Evolutionary conservation across 2,888 invertebrate genomes (phyloP).

Genomic region (Mythimna impura): DNA sequence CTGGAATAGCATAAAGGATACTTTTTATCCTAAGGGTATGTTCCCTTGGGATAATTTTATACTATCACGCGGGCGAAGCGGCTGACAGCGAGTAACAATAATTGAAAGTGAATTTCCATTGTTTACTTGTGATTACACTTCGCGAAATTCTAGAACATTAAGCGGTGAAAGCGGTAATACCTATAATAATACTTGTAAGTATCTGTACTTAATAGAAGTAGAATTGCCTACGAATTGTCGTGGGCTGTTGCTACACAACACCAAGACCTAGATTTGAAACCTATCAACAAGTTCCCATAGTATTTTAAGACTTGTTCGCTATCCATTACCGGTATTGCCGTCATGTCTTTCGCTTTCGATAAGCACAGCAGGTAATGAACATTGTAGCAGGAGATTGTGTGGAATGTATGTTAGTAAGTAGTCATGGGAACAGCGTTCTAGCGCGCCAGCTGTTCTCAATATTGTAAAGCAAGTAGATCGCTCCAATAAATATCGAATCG

Average conservation of each 20-base stretch:
- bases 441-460: slow-evolving; percentile 77
- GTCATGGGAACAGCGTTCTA: slow-evolving; percentile 76
- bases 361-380: slow-evolving; percentile 49
- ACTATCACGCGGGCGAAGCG: too few species aligned
- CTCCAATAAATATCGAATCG: slow-evolving; percentile 84
- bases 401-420: slow-evolving; percentile 51
- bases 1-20: too few species aligned
- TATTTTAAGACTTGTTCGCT: slow-evolving; percentile 30
- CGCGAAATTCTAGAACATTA: slow-evolving; percentile 21
- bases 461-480: slow-evolving; percentile 78
- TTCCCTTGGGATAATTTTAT: too few species aligned
- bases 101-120: slow-evolving; percentile 13
- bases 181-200: slow-evolving; percentile 56
- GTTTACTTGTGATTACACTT: slow-evolving; percentile 43
- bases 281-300: slow-evolving; percentile 54
- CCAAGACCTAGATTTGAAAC: slow-evolving; percentile 57
- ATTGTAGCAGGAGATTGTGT: slow-evolving; percentile 41
- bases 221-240: slow-evolving; percentile 61
- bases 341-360: slow-evolving; percentile 44
- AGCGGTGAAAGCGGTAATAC: slow-evolving; percentile 67
- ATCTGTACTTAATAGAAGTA: slow-evolving; percentile 28
- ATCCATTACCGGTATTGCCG: slow-evolving; percentile 54
- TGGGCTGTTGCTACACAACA: slow-evolving; percentile 57
- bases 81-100: slow-evolving; percentile 19
- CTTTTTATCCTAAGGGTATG: too few species aligned